Conservation (phyloP, 2,888 invertebrate species). For the Agrotis segetum region DNA sequence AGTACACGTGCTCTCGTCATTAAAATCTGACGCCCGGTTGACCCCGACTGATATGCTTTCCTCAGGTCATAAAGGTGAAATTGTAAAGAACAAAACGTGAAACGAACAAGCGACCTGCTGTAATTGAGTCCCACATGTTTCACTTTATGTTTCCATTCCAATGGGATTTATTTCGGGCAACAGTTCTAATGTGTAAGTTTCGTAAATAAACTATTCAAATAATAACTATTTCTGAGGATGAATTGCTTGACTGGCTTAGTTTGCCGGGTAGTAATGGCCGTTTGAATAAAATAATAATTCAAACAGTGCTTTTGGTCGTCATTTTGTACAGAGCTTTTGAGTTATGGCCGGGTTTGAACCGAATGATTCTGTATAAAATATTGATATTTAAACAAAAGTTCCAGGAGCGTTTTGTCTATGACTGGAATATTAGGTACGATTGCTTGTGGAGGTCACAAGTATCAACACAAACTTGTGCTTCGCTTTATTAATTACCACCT, state of each 20-base stretch:
- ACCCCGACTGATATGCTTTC: slow-evolving; percentile 62
- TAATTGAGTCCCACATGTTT: slow-evolving; percentile 52
- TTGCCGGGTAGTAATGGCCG: slow-evolving; percentile 30
- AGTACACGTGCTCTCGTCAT: slow-evolving; percentile 73
- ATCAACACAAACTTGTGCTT: slow-evolving; percentile 30
- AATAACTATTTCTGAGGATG: slow-evolving; percentile 33
- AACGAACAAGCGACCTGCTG: slow-evolving; percentile 11
- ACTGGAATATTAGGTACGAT: not conserved
- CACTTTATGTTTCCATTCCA: slow-evolving; percentile 43
- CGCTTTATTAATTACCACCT: slow-evolving; percentile 43
- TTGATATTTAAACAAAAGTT: slow-evolving; percentile 4
- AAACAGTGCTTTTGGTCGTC: slow-evolving; percentile 25
- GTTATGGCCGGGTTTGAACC: slow-evolving; percentile 2
- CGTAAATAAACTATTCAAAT: slow-evolving; percentile 42
- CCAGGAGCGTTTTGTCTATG: not conserved
- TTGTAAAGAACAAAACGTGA: slow-evolving; percentile 39
- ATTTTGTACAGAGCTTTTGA: slow-evolving; percentile 11
- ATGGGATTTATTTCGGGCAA: slow-evolving; percentile 44
- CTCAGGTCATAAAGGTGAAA: slow-evolving; percentile 54
- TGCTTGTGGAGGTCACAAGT: slow-evolving; percentile 2
- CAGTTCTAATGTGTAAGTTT: slow-evolving; percentile 35
- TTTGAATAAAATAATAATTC: slow-evolving; percentile 49
- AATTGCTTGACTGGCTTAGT: slow-evolving; percentile 38
- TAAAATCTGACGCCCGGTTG: slow-evolving; percentile 77
- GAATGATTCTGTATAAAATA: slow-evolving; percentile 14